A percentile compares a stretch with the other conserved stretches of the same genome.
Evolutionary conservation across 2,113 vertebrate species (phyloP).

Genomic region (Corydoras sp.): DNA sequence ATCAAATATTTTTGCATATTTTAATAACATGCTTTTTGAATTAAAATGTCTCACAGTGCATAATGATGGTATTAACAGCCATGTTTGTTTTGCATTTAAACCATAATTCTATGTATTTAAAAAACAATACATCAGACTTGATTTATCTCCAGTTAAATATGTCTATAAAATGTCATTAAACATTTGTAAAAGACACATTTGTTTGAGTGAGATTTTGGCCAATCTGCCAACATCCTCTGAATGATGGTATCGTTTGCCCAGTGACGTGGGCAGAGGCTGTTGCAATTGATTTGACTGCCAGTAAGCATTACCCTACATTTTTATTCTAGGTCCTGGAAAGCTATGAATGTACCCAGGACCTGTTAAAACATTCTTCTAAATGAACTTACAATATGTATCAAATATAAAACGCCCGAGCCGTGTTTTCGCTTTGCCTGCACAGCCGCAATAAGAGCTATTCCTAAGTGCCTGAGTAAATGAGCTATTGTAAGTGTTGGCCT

Average conservation of each 20-base stretch:
- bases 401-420: neutral
- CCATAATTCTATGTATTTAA: too few species aligned
- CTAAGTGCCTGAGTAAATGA: slow-evolving; percentile 16
- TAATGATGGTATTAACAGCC: too few species aligned
- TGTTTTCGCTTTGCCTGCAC: neutral
- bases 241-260: neutral
- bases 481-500: slow-evolving; percentile 46
- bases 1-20: too few species aligned
- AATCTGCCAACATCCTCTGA: neutral
- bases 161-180: too few species aligned
- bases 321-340: neutral
- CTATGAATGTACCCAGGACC: neutral
- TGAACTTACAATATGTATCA: neutral
- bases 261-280: slow-evolving; percentile 2
- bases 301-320: slow-evolving; percentile 4
- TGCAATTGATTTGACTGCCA: neutral
- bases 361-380: slow-evolving; percentile 3
- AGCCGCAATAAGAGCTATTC: slow-evolving; percentile 5
- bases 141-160: too few species aligned
- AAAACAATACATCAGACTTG: too few species aligned
- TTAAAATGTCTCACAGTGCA: too few species aligned
- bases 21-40: too few species aligned
- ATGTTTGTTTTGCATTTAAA: too few species aligned
- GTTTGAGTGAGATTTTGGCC: neutral
- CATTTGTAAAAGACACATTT: too few species aligned